Base-by-base conservation (phyloP, 2,888 invertebrate genomes). In the Nephrotoma flavescens region DNA sequence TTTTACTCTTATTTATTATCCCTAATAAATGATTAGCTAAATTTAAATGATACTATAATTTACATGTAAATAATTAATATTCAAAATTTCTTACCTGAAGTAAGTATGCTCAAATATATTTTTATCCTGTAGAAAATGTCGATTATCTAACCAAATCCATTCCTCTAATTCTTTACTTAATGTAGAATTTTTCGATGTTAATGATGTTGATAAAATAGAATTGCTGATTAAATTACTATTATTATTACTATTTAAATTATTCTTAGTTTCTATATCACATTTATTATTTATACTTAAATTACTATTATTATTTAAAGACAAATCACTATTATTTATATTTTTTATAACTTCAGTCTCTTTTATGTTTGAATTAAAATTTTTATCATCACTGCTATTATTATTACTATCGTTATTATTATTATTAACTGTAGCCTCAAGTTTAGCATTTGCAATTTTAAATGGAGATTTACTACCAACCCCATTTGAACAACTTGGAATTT, bases 141-240 rank as follows among this genome's bases (percentile, higher is more conserved):
- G 96, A 91, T 98, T 98, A 92, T 98, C 98, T 90, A 97, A 96
- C 98, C 98, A 98, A 89, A 98, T 98, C 98, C 98, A 98, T 91
- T 97, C 96, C 90, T 97, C 96, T 57, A 98, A 92, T 89, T 97
- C 97, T 88, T 92, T 91, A 87, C 89, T 91, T 42, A 92, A 88
- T 57, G 91, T 88, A 87, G 90, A 90, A 88, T 45, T 86, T 42
- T 7, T 5, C 19, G 41, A 7, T 6, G 57, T 19, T 86, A 52
- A 45, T 83, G 86, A 83, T 42, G 83, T 4, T 86, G 86, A n/a
- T 86, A 85, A 47, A 19, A 44, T 88, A 86, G 88, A 87, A 57
- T 84, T 9, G n/a, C 83, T 41, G 19, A 44, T 83, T 57, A 7
- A 41, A 6, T 83, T 85, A 44, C 41, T 86, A 87, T 88, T 87